Evolutionary conservation across 2,797 vertebrate species (phyloP).

Genomic region (Galaxias olidus): DNA sequence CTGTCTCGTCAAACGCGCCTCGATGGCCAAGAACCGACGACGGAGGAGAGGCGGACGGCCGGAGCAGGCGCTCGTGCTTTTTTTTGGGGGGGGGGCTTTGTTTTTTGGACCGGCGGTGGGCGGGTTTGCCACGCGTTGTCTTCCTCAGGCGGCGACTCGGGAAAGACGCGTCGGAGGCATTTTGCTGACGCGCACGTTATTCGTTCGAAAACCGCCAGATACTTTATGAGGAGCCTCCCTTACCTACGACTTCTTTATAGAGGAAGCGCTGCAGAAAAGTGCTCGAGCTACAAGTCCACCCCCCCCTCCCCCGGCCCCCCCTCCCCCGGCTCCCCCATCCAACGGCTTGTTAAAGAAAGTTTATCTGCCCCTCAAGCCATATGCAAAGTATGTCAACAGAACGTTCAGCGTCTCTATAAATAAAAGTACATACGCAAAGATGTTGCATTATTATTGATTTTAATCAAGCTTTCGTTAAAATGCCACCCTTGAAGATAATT

Average conservation of each 20-base stretch:
- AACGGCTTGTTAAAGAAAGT: slow-evolving; percentile 11
- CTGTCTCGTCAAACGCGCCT: slow-evolving; percentile 72
- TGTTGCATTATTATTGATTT: slow-evolving; percentile 66
- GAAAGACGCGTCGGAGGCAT: slow-evolving; percentile 30
- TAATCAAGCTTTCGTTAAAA: slow-evolving; percentile 66
- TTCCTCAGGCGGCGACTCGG: slow-evolving; percentile 28
- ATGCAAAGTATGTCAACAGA: slow-evolving; percentile 42
- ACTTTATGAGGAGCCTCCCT: not conserved
- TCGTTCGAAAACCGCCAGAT: slow-evolving; percentile 41
- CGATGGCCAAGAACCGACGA: slow-evolving; percentile 67
- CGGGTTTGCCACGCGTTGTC: slow-evolving; percentile 9
- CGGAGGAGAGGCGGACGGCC: slow-evolving; percentile 64
- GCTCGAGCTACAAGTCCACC: slow-evolving; percentile 22
- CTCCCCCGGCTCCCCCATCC: not conserved
- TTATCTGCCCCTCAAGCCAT: slow-evolving; percentile 39
- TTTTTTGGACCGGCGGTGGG: no score
- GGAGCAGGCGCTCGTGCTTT: slow-evolving; percentile 66
- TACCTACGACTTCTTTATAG: slow-evolving; percentile 18
- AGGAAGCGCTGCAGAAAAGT: slow-evolving; percentile 27
- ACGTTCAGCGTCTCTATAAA: slow-evolving; percentile 45
- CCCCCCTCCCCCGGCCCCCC: no score
- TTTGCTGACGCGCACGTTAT: slow-evolving; percentile 51
- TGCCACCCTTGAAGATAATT: slow-evolving; percentile 66
- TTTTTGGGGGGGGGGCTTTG: no score
- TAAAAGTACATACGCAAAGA: slow-evolving; percentile 53